Evolutionary conservation across 2,888 invertebrate genomes (phyloP).

Genomic region (Lepidochrysops patricia): DNA sequence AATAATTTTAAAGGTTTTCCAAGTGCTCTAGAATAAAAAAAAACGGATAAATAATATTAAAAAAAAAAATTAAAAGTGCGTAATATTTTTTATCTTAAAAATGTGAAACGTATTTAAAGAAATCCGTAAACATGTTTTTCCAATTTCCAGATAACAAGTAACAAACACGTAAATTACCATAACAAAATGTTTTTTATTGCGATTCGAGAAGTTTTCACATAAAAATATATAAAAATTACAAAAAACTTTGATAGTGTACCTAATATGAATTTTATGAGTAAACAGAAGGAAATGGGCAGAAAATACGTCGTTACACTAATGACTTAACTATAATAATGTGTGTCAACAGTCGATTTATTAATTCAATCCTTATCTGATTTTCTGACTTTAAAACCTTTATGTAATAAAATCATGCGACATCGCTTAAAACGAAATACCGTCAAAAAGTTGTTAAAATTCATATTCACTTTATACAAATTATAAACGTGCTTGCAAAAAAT

Average conservation of each 20-base stretch:
- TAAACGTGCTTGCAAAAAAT: background rate
- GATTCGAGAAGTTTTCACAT: background rate
- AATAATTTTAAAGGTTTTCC: too few relatives aligned
- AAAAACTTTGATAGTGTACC: background rate
- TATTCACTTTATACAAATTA: background rate
- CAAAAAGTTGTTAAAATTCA: background rate
- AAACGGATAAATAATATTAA: background rate
- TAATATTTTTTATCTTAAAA: conserved; percentile 1
- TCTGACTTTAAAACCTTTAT: background rate
- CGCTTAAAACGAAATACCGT: background rate
- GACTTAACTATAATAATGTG: background rate
- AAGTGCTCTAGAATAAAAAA: background rate
- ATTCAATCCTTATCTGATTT: background rate
- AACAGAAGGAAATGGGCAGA: background rate
- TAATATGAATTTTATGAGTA: background rate
- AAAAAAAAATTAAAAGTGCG: background rate
- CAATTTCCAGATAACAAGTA: background rate
- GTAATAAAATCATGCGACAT: background rate
- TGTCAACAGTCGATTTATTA: background rate
- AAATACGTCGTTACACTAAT: background rate
- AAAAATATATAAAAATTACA: background rate
- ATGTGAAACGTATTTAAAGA: background rate
- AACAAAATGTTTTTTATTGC: background rate
- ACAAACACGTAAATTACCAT: background rate
- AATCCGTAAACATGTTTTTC: conserved; percentile 11